Conservation (phyloP, 2,797 vertebrate genomes). For the Carcharodon carcharias region DNA sequence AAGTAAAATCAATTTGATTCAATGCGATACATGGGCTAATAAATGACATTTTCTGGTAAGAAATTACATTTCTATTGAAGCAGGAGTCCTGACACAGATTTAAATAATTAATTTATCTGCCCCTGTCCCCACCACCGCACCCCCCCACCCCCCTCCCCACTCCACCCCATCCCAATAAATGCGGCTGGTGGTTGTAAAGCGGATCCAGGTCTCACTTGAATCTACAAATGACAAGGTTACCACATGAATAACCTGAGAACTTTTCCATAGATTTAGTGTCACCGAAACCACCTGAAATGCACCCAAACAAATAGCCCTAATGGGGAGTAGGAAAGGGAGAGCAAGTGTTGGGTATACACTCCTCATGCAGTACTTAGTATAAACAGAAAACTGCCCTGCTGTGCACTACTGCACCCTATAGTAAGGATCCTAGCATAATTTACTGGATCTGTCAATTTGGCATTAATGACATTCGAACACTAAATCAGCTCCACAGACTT, state of each 20-base stretch:
- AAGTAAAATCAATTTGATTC: neutral
- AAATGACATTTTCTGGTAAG: neutral
- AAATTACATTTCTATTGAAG: neutral
- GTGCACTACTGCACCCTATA: slow-evolving; percentile 88
- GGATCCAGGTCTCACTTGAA: neutral
- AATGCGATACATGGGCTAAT: neutral
- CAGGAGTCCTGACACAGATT: neutral
- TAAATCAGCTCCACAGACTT: slow-evolving; percentile 88
- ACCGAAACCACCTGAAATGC: neutral
- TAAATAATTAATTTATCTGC: neutral
- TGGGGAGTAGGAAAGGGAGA: neutral
- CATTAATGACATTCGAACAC: slow-evolving; percentile 78
- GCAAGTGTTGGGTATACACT: neutral
- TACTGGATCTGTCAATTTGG: slow-evolving; percentile 87
- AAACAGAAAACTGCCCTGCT: slow-evolving; percentile 85
- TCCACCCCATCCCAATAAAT: neutral
- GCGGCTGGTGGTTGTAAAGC: neutral
- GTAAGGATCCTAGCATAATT: slow-evolving; percentile 99
- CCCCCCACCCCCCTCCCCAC: too few relatives aligned
- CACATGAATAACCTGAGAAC: neutral
- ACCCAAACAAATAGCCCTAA: too few relatives aligned
- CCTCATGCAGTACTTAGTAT: slow-evolving; percentile 40
- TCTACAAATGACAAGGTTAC: neutral
- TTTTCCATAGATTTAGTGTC: neutral
- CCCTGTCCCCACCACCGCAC: too few relatives aligned